Conservation (phyloP, 2,113 vertebrate genomes). For the Steatornis caripensis region DNA sequence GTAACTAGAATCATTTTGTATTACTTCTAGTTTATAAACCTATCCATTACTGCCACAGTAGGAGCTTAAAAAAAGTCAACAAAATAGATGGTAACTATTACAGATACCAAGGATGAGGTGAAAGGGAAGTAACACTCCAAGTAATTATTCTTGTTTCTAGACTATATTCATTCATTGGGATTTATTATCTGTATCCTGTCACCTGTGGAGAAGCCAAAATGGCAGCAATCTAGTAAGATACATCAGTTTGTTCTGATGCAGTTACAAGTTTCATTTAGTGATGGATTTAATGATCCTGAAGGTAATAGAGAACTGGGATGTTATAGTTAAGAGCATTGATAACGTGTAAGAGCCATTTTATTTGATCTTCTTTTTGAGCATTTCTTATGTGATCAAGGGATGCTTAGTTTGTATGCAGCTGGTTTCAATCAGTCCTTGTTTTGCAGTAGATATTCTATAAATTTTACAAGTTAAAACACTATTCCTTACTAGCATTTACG, state of each 20-base stretch:
- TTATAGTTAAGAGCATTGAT: background rate
- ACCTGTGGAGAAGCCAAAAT: background rate
- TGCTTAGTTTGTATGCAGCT: background rate
- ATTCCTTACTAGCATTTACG: background rate
- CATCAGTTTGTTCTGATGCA: background rate
- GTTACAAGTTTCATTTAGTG: background rate
- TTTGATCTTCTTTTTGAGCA: background rate
- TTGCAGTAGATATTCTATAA: background rate
- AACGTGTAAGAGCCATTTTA: background rate
- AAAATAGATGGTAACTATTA: background rate
- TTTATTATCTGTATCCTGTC: background rate
- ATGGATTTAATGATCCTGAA: background rate
- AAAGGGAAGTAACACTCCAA: background rate
- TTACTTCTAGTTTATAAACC: background rate
- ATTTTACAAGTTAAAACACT: background rate
- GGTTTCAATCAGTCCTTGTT: background rate
- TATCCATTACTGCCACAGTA: background rate
- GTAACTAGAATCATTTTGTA: background rate
- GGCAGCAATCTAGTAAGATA: background rate
- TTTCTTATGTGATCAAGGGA: background rate
- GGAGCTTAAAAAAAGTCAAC: background rate
- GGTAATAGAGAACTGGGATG: background rate
- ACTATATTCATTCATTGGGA: background rate
- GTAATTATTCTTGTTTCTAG: background rate
- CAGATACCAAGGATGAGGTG: background rate